Evolutionary conservation across 2,888 invertebrate genomes (phyloP), one percentile per base, ranked within the genome.

Genomic region (Eupithecia subfuscata): DNA sequence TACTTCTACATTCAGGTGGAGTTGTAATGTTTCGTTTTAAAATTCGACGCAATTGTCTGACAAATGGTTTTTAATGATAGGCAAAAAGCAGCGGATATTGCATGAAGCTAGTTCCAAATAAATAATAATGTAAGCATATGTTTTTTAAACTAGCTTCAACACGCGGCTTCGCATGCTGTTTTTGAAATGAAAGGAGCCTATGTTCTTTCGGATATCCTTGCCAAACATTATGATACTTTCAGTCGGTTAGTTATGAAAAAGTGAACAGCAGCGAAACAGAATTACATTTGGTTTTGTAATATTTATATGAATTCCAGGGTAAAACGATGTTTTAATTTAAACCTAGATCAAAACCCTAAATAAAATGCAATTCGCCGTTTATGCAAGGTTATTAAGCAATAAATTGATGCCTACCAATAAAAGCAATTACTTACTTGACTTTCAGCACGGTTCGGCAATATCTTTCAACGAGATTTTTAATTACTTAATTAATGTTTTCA

Each of bases 391-490:
- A 22, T 22, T 12, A 12, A 60, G 14, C 25, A 14, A 60, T 60
- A 14, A 25, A 60, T 60, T 60, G 8, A 12, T 12, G 22, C 60
- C 22, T 12, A 14, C 60, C 60, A 60, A 25, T 25, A 60, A 25
- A 60, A 60, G 60, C 60, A 60, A 60, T 60, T 60, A 60, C 25
- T 60, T 60, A 60, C 25, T 60, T 60, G 14, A 60, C 25, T 22
- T 60, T 60, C 25, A 60, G 11, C 56, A 22, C 22, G 22, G 56
- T 22, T 56, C 11, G 8, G 56, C 56, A 56, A 56, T 56, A 22
- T 22, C 12, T 22, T 56, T 22, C 22, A 60, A 22, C 11, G 60
- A 60, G 25, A 14, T 60, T 60, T 60, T 60, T 25, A 60, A 60
- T 60, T 25, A 60, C 22, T 60, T 22, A 56, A 56, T 56, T 60